A percentile compares a stretch with the other conserved stretches of the same genome.
These are phyloP conservation scores for Sylvia borin DNA, from an alignment of 2,797 vertebrate genomes.

Conservation along the genomic window DNA sequence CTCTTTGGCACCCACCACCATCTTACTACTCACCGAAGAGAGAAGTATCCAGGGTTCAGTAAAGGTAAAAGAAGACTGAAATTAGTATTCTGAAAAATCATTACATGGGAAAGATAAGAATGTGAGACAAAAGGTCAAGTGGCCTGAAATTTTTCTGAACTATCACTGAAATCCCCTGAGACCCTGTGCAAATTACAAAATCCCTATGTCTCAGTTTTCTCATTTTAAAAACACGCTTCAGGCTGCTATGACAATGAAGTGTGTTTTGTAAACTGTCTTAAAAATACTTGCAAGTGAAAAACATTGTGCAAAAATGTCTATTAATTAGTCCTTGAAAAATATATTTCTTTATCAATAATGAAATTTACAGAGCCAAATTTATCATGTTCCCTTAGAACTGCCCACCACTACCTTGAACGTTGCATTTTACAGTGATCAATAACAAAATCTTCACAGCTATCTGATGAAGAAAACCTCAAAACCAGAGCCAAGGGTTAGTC, in stretches of 20 bases:
- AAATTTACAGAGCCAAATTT: neutral
- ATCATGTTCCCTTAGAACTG: neutral
- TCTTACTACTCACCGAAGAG: neutral
- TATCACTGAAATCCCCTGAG: neutral
- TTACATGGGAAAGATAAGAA: neutral
- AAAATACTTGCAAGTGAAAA: neutral
- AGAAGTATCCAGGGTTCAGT: neutral
- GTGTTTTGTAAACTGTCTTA: neutral
- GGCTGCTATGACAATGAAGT: neutral
- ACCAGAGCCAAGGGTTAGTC: neutral
- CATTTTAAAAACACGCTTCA: neutral
- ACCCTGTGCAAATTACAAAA: neutral
- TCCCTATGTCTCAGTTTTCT: neutral
- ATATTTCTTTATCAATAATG: neutral
- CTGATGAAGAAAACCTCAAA: neutral
- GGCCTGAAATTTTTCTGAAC: constrained; percentile 1
- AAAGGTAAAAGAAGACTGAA: neutral
- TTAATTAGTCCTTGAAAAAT: neutral
- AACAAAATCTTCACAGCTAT: neutral
- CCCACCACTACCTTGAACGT: neutral
- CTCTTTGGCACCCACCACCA: neutral
- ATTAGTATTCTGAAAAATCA: neutral
- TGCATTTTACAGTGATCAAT: neutral
- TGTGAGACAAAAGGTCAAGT: neutral
- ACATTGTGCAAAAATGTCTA: neutral